phyloP scores from a whole-genome alignment of 2,113 vertebrate species.

The Cathartes aura region DNA sequence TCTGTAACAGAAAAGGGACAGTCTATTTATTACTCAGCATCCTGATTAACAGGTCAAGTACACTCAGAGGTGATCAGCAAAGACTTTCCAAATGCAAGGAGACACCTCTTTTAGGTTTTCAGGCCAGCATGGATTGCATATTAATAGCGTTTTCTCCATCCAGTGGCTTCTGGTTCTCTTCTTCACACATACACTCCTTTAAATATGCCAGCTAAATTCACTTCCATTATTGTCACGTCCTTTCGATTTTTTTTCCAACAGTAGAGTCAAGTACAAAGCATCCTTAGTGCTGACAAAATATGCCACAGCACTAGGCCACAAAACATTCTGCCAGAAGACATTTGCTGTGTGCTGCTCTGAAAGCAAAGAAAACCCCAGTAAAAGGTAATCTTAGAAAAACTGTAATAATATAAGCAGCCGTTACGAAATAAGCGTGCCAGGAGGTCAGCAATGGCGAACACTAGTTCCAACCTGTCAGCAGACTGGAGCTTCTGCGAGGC shows the following conservation, averaged over 20 bases:
- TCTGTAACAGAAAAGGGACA: constrained; percentile 68
- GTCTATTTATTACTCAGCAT: not conserved
- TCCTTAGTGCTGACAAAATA: not conserved
- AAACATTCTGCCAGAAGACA: not conserved
- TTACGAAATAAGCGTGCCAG: not conserved
- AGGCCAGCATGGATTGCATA: constrained; percentile 27
- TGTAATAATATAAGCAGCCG: not conserved
- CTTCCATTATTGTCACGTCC: not conserved
- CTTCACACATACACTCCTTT: not conserved
- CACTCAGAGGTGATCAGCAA: not conserved
- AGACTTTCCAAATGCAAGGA: constrained; percentile 17
- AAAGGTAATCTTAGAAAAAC: not conserved
- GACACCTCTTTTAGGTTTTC: constrained; percentile 50
- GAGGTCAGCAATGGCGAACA: not conserved
- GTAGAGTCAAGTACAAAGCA: not conserved
- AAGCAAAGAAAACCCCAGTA: not conserved
- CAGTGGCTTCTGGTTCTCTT: not conserved
- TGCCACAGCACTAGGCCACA: not conserved
- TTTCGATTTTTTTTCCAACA: not conserved
- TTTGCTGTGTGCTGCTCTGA: not conserved
- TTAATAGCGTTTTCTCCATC: constrained; percentile 22
- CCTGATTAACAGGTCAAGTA: constrained; percentile 13
- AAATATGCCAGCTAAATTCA: constrained; percentile 4
- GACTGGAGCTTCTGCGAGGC: too few species aligned
- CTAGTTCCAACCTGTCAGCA: not conserved